Evolutionary conservation across 2,113 vertebrate genomes (phyloP).

Genomic region (Hippocampus barbouri): DNA sequence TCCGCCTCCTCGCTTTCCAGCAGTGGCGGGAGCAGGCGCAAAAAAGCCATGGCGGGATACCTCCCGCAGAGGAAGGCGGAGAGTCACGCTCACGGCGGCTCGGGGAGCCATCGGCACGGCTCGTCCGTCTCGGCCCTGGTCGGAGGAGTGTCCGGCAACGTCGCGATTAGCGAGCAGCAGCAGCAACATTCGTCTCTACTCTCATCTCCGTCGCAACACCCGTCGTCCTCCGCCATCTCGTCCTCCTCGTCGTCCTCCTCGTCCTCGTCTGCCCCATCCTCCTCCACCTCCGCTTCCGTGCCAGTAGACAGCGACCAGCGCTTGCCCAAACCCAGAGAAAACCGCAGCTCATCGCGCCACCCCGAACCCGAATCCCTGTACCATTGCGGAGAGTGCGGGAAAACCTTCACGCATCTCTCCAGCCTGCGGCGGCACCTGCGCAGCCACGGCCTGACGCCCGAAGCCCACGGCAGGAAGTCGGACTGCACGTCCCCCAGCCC

Average conservation of each 20-base stretch:
- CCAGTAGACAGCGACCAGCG: slow-evolving; percentile 71
- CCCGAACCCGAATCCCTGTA: slow-evolving; percentile 71
- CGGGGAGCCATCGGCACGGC: slow-evolving; percentile 65
- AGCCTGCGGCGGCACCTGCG: slow-evolving; percentile 75
- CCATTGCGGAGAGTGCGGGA: slow-evolving; percentile 77
- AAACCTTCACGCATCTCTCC: slow-evolving; percentile 76
- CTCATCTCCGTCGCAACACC: slow-evolving; percentile 65
- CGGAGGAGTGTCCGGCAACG: slow-evolving; percentile 62
- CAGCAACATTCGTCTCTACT: slow-evolving; percentile 67
- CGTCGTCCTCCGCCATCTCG: slow-evolving; percentile 68
- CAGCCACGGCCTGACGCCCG: slow-evolving; percentile 69
- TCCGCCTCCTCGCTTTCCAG: slow-evolving; percentile 32
- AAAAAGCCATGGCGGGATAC: slow-evolving; percentile 79
- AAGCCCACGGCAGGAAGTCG: slow-evolving; percentile 58
- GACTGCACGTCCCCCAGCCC: slow-evolving; percentile 72
- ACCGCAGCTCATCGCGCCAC: slow-evolving; percentile 53
- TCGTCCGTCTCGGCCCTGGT: slow-evolving; percentile 63
- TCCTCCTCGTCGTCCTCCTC: slow-evolving; percentile 71
- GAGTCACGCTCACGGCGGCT: slow-evolving; percentile 45
- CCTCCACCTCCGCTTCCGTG: slow-evolving; percentile 70
- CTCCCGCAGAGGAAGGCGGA: slow-evolving; percentile 76
- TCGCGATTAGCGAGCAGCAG: slow-evolving; percentile 62
- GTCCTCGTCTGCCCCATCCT: slow-evolving; percentile 67
- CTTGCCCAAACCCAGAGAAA: slow-evolving; percentile 63
- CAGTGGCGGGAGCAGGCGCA: slow-evolving; percentile 72